Conservation (phyloP, 2,113 vertebrate genomes). For the Orientallactaga bullata region DNA sequence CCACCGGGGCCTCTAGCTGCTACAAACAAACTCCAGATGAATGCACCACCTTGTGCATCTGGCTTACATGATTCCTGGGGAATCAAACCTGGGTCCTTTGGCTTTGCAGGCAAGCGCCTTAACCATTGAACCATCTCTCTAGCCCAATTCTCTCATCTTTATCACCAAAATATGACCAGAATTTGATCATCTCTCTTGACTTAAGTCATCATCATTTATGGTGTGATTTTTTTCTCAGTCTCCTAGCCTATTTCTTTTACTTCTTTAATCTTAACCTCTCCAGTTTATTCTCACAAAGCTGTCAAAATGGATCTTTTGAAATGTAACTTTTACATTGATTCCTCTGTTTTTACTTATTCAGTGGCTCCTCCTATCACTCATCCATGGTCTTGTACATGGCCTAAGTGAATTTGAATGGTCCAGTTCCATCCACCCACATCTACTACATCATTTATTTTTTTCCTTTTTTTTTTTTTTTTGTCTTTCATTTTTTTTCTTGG, state of each 20-base stretch:
- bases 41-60: too few species aligned
- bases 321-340: neutral
- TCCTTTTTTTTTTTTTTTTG: neutral
- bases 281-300: neutral
- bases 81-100: too few species aligned
- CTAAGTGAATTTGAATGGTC: neutral
- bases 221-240: neutral
- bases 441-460: neutral
- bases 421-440: neutral
- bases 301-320: conserved; percentile 2
- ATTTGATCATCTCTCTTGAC: neutral
- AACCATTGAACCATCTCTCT: too few species aligned
- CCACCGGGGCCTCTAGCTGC: too few species aligned
- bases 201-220: neutral
- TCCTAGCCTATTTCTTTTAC: neutral
- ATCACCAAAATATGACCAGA: neutral
- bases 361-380: neutral
- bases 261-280: neutral
- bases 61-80: too few species aligned
- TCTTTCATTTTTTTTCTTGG: neutral
- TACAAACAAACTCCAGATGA: too few species aligned
- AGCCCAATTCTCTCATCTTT: neutral
- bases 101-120: too few species aligned
- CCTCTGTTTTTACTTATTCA: neutral
- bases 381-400: neutral